Percentiles rank a stretch among this genome's conserved stretches.
Conservation (phyloP, 2,888 invertebrate species). For the Standfussiana lucernea region DNA sequence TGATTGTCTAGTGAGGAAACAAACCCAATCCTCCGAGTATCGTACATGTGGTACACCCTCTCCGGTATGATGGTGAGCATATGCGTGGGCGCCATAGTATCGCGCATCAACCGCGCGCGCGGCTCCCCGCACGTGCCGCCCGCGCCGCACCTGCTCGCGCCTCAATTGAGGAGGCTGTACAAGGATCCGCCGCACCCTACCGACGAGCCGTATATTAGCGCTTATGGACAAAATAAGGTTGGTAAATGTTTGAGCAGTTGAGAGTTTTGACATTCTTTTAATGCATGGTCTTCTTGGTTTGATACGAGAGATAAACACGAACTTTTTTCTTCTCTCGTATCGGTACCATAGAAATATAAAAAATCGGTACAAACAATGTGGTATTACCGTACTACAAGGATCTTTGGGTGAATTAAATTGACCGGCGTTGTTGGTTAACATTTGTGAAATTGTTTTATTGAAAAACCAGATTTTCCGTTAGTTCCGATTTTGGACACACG, state of each 20-base stretch:
- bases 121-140: conserved; percentile 83
- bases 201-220: conserved; percentile 84
- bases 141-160: conserved; percentile 91
- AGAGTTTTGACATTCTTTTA: background rate
- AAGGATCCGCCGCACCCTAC: conserved; percentile 86
- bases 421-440: background rate
- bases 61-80: conserved; percentile 82
- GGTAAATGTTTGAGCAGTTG: background rate
- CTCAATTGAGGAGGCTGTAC: conserved; percentile 92
- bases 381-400: background rate
- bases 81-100: conserved; percentile 78
- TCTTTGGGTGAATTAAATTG: background rate
- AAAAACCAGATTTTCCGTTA: background rate
- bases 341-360: too few relatives aligned
- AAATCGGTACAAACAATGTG: background rate
- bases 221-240: conserved; percentile 84
- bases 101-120: conserved; percentile 76
- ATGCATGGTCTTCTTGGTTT: background rate
- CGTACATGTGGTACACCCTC: conserved; percentile 95
- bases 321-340: background rate
- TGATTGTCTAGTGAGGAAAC: conserved; percentile 86
- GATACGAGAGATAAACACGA: background rate
- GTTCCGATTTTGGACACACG: background rate
- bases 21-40: conserved; percentile 93
- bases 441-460: background rate